Percentiles rank a stretch among this genome's conserved stretches.
Evolutionary conservation across 2,113 vertebrate genomes (phyloP).

Genomic region (Ursus arctos): DNA sequence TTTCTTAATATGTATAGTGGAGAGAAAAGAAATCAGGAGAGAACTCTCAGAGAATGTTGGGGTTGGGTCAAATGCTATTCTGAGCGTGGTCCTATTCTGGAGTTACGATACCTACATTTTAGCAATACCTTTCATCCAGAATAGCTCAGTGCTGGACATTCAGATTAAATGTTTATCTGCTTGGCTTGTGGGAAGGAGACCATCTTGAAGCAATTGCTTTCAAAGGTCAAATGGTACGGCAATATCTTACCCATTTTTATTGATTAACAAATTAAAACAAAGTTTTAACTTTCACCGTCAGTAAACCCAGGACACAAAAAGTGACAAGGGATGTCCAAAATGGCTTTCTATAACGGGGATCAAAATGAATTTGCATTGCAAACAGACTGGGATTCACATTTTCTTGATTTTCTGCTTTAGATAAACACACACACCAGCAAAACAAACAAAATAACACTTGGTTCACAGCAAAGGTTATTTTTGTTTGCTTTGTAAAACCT

Average conservation of each 20-base stretch:
- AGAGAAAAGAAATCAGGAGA: neutral
- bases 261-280: constrained; percentile 1
- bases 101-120: constrained; percentile 18
- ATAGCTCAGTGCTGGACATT: neutral
- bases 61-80: neutral
- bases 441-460: neutral
- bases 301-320: neutral
- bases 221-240: neutral
- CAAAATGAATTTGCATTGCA: neutral
- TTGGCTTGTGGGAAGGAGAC: neutral
- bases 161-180: neutral
- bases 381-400: neutral
- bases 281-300: neutral
- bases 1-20: neutral
- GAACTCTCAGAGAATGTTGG: neutral
- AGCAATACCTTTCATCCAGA: constrained; percentile 13
- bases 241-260: neutral
- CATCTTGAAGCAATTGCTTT: constrained; percentile 1
- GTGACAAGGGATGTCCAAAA: neutral
- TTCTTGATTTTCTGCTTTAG: constrained; percentile 28
- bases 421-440: neutral
- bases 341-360: neutral
- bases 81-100: neutral
- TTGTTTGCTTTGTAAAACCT: neutral
- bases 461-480: neutral